phyloP scores from a whole-genome alignment of 1,140 invertebrate species.

The Drosophila persimilis region DNA sequence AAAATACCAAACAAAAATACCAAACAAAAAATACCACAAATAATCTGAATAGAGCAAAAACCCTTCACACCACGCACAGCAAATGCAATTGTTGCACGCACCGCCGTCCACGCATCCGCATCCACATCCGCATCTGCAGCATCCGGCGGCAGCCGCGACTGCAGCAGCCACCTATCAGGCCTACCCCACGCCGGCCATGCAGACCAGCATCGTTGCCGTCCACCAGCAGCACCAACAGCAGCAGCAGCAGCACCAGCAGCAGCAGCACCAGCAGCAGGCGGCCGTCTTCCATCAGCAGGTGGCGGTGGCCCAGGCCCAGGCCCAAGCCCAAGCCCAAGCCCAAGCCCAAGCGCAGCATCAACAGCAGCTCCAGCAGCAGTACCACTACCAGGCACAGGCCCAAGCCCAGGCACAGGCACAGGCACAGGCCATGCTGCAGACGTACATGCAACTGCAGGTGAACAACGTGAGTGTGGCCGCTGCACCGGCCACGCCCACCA shows the following conservation, averaged over 20 bases:
- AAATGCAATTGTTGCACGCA: constrained; percentile 83
- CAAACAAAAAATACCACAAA: constrained; percentile 55
- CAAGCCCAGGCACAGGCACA: constrained; percentile 44
- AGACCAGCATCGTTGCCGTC: constrained; percentile 48
- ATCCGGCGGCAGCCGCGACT: constrained; percentile 54
- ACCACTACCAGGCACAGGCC: constrained; percentile 64
- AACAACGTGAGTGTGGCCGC: constrained; percentile 63
- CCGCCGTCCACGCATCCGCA: constrained; percentile 76
- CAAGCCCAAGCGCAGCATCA: constrained; percentile 50
- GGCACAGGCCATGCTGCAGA: constrained; percentile 75
- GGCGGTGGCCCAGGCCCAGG: constrained; percentile 47
- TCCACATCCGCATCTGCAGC: constrained; percentile 59
- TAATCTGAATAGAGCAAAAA: constrained; percentile 62
- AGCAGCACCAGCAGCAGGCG: constrained; percentile 55
- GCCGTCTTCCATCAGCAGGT: constrained; percentile 57
- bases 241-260: constrained; percentile 60
- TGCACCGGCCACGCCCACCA: constrained; percentile 69
- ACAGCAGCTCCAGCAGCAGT: constrained; percentile 67
- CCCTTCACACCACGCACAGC: constrained; percentile 79
- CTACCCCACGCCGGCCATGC: constrained; percentile 51
- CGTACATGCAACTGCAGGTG: constrained; percentile 80
- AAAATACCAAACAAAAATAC: constrained; percentile 48
- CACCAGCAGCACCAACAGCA: constrained; percentile 70
- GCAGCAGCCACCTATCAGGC: constrained; percentile 52
- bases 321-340: constrained; percentile 60